Percentiles rank a stretch among this genome's conserved stretches.
Conservation (phyloP, 2,113 vertebrate genomes). For the Dinomys branickii region DNA sequence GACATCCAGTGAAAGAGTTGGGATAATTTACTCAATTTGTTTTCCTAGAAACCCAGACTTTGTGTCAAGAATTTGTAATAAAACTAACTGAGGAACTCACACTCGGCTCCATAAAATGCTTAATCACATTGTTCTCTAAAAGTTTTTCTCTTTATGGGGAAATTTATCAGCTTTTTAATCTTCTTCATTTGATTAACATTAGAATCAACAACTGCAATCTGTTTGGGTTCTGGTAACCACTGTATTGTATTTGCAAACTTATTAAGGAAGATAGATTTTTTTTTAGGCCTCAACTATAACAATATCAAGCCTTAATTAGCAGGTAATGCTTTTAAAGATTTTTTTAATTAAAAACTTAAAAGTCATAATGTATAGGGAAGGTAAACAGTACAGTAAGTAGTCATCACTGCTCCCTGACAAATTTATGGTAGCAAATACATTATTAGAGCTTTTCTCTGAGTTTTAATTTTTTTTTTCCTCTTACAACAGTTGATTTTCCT, state of each 20-base stretch:
- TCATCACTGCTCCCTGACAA: not conserved
- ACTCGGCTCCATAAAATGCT: not conserved
- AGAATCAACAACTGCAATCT: conserved; percentile 30
- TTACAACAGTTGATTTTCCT: not conserved
- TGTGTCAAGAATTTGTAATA: conserved; percentile 60
- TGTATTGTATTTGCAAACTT: conserved; percentile 39
- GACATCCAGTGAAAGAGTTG: not conserved
- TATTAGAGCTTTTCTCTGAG: not conserved
- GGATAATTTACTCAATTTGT: conserved; percentile 30
- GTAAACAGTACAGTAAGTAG: not conserved
- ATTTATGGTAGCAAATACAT: not conserved
- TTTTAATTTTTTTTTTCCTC: not conserved
- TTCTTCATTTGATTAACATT: conserved; percentile 61
- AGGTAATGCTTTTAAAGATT: conserved; percentile 22
- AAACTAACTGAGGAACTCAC: conserved; percentile 50
- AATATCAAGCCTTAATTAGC: conserved; percentile 31
- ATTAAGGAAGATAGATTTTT: conserved; percentile 46
- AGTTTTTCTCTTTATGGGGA: conserved; percentile 43
- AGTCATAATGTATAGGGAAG: not conserved
- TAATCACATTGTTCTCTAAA: conserved; percentile 44
- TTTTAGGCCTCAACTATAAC: not conserved
- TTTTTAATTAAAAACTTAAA: not conserved
- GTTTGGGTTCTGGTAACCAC: not conserved
- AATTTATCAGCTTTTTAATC: conserved; percentile 48
- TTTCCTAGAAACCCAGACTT: conserved; percentile 66